These are phyloP conservation scores for Columba guinea DNA, from an alignment of 2,797 vertebrate species.

Conservation along the genomic window DNA sequence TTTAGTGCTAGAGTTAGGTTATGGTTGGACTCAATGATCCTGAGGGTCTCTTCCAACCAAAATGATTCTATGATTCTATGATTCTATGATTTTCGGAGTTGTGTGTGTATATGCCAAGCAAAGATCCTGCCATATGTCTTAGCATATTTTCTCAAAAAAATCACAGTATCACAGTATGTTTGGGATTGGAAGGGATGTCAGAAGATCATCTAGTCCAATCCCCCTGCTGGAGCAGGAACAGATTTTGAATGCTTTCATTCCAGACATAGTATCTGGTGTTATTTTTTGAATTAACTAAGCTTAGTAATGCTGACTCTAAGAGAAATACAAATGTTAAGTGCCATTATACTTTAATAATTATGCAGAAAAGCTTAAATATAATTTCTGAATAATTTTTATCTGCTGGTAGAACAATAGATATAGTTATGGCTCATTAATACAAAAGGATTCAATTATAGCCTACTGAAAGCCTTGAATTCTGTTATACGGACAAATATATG, in stretches of 20 bases:
- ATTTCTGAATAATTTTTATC: slow-evolving; percentile 28
- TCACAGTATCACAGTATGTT: no score
- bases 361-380: slow-evolving; percentile 19
- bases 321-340: slow-evolving; percentile 22
- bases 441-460: slow-evolving; percentile 20
- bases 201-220: no score
- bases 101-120: background rate
- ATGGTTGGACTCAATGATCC: no score
- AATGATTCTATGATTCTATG: no score
- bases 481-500: background rate
- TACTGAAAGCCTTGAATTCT: slow-evolving; percentile 5
- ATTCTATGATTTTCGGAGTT: background rate
- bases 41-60: no score
- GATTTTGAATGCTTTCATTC: background rate
- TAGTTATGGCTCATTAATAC: background rate
- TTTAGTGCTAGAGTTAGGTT: no score
- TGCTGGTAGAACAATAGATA: slow-evolving; percentile 17
- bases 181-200: no score
- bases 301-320: background rate
- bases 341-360: slow-evolving; percentile 4
- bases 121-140: background rate
- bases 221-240: background rate
- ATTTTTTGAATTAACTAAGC: background rate
- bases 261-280: background rate
- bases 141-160: background rate